Evolutionary conservation across 2,797 vertebrate genomes (phyloP).

Genomic region (Sebastolobus alascanus): DNA sequence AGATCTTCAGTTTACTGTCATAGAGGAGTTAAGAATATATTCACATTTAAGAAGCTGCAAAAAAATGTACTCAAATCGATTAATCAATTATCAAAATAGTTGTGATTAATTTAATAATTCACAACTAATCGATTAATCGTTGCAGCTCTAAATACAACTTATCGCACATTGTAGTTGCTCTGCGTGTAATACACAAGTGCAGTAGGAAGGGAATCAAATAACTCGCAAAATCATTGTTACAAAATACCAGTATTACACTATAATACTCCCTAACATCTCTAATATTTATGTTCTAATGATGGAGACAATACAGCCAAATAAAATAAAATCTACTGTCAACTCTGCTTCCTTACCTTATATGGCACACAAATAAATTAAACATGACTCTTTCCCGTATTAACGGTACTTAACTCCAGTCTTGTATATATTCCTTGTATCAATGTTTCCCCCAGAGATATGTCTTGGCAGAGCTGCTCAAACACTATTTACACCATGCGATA

Average conservation of each 20-base stretch:
- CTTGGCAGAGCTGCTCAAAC: constrained; percentile 61
- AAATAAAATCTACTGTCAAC: constrained; percentile 12
- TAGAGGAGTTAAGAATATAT: no score
- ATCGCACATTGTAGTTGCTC: neutral
- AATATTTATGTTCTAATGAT: constrained; percentile 1
- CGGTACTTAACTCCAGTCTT: constrained; percentile 49
- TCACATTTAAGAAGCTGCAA: no score
- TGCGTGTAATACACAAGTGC: neutral
- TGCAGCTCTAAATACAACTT: neutral
- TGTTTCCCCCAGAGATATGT: constrained; percentile 58
- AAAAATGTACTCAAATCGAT: no score
- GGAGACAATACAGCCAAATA: constrained; percentile 10
- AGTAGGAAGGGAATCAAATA: neutral
- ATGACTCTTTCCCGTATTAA: constrained; percentile 62
- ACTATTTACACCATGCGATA: constrained; percentile 68
- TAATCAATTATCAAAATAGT: no score
- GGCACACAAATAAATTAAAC: constrained; percentile 57
- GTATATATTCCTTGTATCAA: constrained; percentile 62
- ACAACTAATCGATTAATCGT: no score
- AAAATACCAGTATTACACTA: neutral
- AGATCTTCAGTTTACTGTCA: no score
- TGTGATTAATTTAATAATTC: no score
- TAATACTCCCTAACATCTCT: neutral
- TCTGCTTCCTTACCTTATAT: constrained; percentile 9
- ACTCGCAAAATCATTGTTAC: neutral